Percentiles rank a stretch among this genome's conserved stretches.
These are phyloP conservation scores for Amblyjoppa proteus DNA, from an alignment of 2,888 invertebrate genomes.

Conservation along the genomic window DNA sequence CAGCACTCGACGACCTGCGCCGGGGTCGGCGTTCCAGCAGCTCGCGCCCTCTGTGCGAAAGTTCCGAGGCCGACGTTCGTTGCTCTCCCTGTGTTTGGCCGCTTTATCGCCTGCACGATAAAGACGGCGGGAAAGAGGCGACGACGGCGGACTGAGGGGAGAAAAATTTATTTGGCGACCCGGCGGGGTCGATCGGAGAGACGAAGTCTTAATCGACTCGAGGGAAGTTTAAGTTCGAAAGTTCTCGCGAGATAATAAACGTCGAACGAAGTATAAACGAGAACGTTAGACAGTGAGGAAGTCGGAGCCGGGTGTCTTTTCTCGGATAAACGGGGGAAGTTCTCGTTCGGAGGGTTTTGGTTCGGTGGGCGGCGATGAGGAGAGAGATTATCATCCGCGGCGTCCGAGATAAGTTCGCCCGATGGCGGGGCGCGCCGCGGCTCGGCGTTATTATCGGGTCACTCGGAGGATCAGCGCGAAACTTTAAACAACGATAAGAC, in stretches of 20 bases:
- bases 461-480: background rate
- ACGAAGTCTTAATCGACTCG: slow-evolving; percentile 24
- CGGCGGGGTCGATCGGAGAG: background rate
- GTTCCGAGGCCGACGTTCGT: background rate
- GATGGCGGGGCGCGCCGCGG: no score
- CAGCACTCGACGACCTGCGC: slow-evolving; percentile 39
- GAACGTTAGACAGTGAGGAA: background rate
- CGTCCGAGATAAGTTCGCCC: background rate
- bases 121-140: background rate
- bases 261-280: background rate
- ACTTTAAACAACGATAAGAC: background rate
- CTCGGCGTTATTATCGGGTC: background rate
- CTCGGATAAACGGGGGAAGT: background rate
- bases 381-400: background rate
- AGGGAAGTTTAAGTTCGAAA: background rate
- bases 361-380: background rate
- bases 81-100: slow-evolving; percentile 7
- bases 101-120: background rate
- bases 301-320: background rate
- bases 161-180: background rate
- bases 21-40: slow-evolving; percentile 13
- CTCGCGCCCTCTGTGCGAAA: slow-evolving; percentile 53
- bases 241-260: background rate
- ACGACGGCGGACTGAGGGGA: background rate
- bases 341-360: background rate